Evolutionary conservation across 1,140 invertebrate species (phyloP), one percentile per base, ranked within the genome.

Genomic region (Bombyx mandarina): DNA sequence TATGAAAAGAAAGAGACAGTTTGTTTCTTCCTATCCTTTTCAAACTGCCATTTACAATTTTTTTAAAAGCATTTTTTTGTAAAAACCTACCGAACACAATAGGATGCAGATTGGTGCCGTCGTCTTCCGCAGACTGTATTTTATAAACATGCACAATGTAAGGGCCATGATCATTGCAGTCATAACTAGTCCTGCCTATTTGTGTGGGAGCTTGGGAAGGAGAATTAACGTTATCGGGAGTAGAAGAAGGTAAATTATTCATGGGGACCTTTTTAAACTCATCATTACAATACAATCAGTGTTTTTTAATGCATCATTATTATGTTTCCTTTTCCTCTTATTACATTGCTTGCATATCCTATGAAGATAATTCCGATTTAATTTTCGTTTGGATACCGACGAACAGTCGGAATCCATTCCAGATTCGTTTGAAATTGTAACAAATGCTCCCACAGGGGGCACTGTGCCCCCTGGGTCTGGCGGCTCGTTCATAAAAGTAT

Each of bases 161-260:
- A 18, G 47, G 47, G 6, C 47, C 47, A 48, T 48, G 47, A 48
- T 48, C 47, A 48, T 48, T 48, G 47, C 47, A 12, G 22, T 48
- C 47, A 48, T 48, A 48, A 18, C 47, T 48, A 48, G 47, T 10
- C 10, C 47, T 48, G 47, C 47, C 47, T 12, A 48, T 48, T 48
- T 48, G 9, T 48, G 47, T 48, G 5, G 47, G 47, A 48, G 47
- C 47, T 48, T 48, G 47, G 47, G 47, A 48, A 48, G 47, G 47
- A 48, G 9, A 48, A 48, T 12, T 48, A 48, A 12, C 47, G 22
- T 48, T 48, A 48, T 10, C 10, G 6, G 47, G 47, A 18, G 47
- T 18, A 48, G 47, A 48, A 12, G 47, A 48, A 8, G 10, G 47
- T 48, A 48, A 18, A 48, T 10, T 12, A 10, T 18, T 48, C 10